Evolutionary conservation across 1,140 invertebrate species (phyloP).

Genomic region (Penaeus vannamei): DNA sequence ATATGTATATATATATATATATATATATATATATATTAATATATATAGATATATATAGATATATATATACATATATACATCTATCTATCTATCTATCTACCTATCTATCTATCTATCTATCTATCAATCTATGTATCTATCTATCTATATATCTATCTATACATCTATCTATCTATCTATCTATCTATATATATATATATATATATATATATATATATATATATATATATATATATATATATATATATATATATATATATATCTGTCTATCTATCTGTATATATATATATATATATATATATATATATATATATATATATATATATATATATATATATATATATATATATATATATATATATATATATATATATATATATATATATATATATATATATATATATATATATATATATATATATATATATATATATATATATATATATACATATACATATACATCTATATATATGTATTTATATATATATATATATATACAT

Average conservation of each 20-base stretch:
- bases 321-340: slow-evolving; percentile 25
- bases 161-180: not conserved
- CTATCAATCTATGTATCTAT: not conserved
- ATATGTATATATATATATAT: too few species aligned
- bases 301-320: slow-evolving; percentile 33
- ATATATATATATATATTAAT: too few species aligned
- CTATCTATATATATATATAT: slow-evolving; percentile 1
- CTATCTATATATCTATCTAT: not conserved
- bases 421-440: slow-evolving; percentile 41
- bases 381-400: slow-evolving; percentile 33
- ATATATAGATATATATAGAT: too few species aligned
- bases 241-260: slow-evolving; percentile 23
- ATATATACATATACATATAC: slow-evolving; percentile 27
- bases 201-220: not conserved
- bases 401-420: slow-evolving; percentile 39
- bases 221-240: slow-evolving; percentile 9
- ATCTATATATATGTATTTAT: slow-evolving; percentile 28
- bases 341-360: slow-evolving; percentile 20
- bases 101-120: too few species aligned
- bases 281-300: slow-evolving; percentile 28
- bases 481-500: slow-evolving; percentile 37
- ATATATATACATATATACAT: not conserved
- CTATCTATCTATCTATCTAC: too few species aligned
- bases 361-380: slow-evolving; percentile 33
- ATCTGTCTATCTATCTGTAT: not conserved